phyloP scores from a whole-genome alignment of 2,113 vertebrate genomes.

The Boulengeromyrus knoepffleri region DNA sequence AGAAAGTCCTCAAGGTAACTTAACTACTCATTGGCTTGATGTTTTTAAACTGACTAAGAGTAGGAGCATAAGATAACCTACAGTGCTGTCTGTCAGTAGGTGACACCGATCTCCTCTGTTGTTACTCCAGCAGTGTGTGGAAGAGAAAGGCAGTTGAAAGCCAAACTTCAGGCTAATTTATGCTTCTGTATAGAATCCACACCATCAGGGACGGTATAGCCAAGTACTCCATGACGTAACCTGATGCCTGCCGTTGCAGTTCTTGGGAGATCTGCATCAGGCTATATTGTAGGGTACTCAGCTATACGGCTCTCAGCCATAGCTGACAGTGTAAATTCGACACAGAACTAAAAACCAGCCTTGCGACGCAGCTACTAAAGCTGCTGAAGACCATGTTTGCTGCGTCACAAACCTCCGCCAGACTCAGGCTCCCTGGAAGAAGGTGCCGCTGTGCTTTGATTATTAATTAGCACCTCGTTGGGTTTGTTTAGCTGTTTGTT shows the following conservation, averaged over 20 bases:
- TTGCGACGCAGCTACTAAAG: not conserved
- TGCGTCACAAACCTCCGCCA: slow-evolving; percentile 16
- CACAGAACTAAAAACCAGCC: not conserved
- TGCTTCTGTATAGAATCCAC: not conserved
- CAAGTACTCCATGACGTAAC: not conserved
- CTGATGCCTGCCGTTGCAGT: not conserved
- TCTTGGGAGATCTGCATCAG: not conserved
- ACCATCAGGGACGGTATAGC: not conserved
- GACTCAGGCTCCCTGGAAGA: slow-evolving; percentile 24
- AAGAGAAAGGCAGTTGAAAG: not conserved
- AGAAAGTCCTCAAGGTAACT: not conserved
- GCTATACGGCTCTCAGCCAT: not conserved
- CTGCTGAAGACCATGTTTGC: slow-evolving; percentile 26
- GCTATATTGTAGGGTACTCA: not conserved
- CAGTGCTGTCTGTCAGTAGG: not conserved
- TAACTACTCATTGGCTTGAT: not conserved
- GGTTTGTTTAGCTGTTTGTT: slow-evolving; percentile 26
- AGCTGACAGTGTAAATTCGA: not conserved
- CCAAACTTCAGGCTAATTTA: not conserved
- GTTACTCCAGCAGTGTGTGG: not conserved
- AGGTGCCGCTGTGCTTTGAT: slow-evolving; percentile 29
- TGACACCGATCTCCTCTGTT: not conserved
- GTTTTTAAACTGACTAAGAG: not conserved
- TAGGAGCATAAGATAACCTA: not conserved
- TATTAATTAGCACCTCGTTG: slow-evolving; percentile 38